Base-by-base conservation (phyloP, 2,113 vertebrate genomes). In the Otocyon megalotis region DNA sequence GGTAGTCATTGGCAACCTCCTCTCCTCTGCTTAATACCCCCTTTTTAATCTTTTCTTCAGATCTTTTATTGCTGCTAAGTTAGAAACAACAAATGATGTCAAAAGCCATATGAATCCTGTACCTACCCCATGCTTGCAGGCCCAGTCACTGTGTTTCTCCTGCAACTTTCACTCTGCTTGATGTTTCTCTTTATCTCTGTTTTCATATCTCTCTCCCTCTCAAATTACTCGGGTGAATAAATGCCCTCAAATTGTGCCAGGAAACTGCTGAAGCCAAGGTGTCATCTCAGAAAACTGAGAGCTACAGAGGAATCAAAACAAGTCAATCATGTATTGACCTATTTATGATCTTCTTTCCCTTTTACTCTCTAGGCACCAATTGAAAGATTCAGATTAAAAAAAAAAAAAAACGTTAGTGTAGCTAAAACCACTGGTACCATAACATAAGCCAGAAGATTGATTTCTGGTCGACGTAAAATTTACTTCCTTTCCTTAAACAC, bases 301-400 rank as follows among this genome's bases (percentile, higher is more conserved):
- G n/a, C 62, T 58, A 26, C 50, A 90, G 30, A 91, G 43, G 37
- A 50, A 92, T 97, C 84, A 96, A 88, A 98, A 88, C 28, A 97
- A 69, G 62, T 89, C 13, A 96, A 26, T 95, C 94, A 85, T 2
- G 86, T 97, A 93, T 63, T 96, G 87, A 74, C 35, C 28, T 94
- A 14, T 94, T 65, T 90, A 83, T 63, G 10, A 37, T 91, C n/a
- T n/a, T 11, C 3, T 32, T 91, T 97, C 92, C 22, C 56, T 67
- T 81, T 97, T 96, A 20, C 13, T 96, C 54, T 94, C 88, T 95
- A 93, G 50, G 30, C 63, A 94, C 74, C 90, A 92, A 30, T 71
- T 86, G n/a, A 97, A 92, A 95, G 4, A 95, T 19, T 79, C 58
- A 88, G 63, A 91, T 32, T 54, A 69, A 11, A 77, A 76, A 93